Percentiles rank a stretch among this genome's conserved stretches.
phyloP scores from a whole-genome alignment of 2,113 vertebrate species.

The Vimba vimba region DNA sequence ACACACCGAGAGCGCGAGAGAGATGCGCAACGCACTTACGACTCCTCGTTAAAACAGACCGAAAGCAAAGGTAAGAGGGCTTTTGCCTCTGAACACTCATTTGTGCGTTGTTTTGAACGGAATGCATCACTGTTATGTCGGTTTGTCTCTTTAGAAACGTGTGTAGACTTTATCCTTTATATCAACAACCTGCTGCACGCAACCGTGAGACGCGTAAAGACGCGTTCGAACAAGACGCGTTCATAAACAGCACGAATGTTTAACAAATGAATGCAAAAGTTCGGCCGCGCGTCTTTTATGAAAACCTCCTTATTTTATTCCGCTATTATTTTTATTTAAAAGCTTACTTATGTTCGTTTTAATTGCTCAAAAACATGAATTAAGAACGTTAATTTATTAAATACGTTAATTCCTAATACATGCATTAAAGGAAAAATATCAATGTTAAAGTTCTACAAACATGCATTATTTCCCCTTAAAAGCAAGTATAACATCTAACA shows the following conservation, averaged over 20 bases:
- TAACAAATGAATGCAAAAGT: not conserved
- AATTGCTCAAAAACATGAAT: not conserved
- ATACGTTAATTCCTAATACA: not conserved
- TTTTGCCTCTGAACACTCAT: not conserved
- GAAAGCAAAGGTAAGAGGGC: constrained; percentile 73
- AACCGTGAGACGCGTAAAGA: not conserved
- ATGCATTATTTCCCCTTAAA: not conserved
- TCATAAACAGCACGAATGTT: not conserved
- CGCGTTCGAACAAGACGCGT: not conserved
- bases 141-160: not conserved
- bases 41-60: constrained; percentile 55
- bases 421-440: not conserved
- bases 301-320: not conserved
- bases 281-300: not conserved
- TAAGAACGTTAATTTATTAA: no score
- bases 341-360: not conserved
- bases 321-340: not conserved
- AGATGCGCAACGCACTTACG: constrained; percentile 60
- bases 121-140: not conserved
- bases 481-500: not conserved
- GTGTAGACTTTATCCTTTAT: not conserved
- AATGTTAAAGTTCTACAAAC: not conserved
- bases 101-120: not conserved
- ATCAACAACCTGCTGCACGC: constrained; percentile 25
- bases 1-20: constrained; percentile 26